Percentiles rank a stretch among this genome's conserved stretches.
phyloP scores from a whole-genome alignment of 37 sponge, comb jelly and placozoan species.

The Dysidea cf. avara region DNA sequence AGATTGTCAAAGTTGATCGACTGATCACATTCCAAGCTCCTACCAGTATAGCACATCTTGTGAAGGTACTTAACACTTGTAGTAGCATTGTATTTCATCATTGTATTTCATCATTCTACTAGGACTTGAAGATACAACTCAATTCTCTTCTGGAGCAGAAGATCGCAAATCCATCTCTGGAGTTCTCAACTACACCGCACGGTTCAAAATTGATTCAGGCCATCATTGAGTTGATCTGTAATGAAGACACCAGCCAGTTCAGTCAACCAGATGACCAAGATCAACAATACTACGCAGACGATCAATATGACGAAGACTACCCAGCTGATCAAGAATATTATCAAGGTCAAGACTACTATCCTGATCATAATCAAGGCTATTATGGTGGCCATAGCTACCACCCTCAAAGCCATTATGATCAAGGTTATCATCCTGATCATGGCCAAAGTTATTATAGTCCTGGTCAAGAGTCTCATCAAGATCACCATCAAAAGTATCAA shows the following conservation, averaged over 20 bases:
- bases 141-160: constrained; percentile 60
- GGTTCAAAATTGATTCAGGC: constrained; percentile 56
- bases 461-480: too few species aligned
- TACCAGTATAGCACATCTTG: constrained; percentile 46
- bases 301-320: too few species aligned
- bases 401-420: too few species aligned
- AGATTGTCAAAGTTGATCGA: constrained; percentile 59
- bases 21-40: constrained; percentile 77
- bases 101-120: constrained; percentile 7
- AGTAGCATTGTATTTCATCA: neutral
- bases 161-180: constrained; percentile 50
- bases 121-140: constrained; percentile 68
- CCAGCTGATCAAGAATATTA: too few species aligned
- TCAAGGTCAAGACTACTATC: too few species aligned
- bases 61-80: constrained; percentile 38
- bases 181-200: constrained; percentile 42
- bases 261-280: too few species aligned
- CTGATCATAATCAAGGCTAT: too few species aligned
- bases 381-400: too few species aligned
- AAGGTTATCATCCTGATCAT: too few species aligned
- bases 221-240: constrained; percentile 76
- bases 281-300: too few species aligned
- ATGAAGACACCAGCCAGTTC: constrained; percentile 47
- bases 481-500: too few species aligned
- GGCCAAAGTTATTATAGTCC: too few species aligned